phyloP scores from a whole-genome alignment of 2,888 invertebrate species.

The Oscheius myriophilus region DNA sequence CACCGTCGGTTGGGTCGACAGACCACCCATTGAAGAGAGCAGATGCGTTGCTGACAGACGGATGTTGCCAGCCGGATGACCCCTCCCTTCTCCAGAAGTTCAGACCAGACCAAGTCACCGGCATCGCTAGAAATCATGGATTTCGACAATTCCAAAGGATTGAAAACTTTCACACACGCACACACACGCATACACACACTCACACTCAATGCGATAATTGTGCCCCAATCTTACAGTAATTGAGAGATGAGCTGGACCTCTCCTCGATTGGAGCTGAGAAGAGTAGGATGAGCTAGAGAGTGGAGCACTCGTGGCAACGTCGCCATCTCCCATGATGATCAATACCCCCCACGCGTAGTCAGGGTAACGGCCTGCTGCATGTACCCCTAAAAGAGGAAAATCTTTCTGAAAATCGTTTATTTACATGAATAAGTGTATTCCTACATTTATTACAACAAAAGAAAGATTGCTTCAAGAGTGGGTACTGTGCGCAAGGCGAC shows the following conservation, averaged over 20 bases:
- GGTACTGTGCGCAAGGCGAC: conserved; percentile 7
- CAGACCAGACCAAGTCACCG: conserved; percentile 8
- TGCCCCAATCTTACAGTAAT: background rate
- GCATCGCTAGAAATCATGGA: conserved; percentile 1
- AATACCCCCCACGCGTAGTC: no score
- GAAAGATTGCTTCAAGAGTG: no score
- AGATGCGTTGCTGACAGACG: background rate
- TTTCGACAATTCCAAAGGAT: no score
- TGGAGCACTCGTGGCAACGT: conserved; percentile 13
- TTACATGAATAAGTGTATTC: no score
- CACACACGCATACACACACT: no score
- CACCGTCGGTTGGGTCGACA: conserved; percentile 14
- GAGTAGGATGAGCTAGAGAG: conserved; percentile 8
- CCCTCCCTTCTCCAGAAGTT: conserved; percentile 11
- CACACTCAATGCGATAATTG: no score
- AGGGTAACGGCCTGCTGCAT: no score
- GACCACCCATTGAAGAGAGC: conserved; percentile 19
- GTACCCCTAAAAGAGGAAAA: no score
- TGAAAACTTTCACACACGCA: no score
- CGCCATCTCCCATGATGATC: background rate
- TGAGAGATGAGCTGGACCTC: conserved; percentile 17
- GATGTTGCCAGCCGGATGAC: background rate
- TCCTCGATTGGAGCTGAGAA: conserved; percentile 5
- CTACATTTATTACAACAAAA: no score
- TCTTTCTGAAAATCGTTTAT: no score